These are phyloP conservation scores for Brachionus sp. DNA, from an alignment of 1,140 invertebrate genomes.

Conservation along the genomic window DNA sequence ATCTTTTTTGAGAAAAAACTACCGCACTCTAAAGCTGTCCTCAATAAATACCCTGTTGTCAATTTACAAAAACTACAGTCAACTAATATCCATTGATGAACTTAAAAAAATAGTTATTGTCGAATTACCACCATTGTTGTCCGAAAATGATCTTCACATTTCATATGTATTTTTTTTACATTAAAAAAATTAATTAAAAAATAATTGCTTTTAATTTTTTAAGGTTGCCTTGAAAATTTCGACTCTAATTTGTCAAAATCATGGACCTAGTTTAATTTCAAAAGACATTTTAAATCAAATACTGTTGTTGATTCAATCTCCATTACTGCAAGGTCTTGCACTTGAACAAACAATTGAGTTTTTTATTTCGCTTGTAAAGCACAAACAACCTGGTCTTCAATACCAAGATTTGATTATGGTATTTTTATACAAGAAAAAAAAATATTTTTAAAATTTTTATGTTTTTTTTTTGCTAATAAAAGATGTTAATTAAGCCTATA, in stretches of 20 bases:
- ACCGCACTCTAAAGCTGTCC: slow-evolving; percentile 84
- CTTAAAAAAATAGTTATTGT: slow-evolving; percentile 70
- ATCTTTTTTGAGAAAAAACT: slow-evolving; percentile 92
- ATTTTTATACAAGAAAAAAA: background rate
- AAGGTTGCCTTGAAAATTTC: slow-evolving; percentile 61
- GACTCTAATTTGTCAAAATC: slow-evolving; percentile 60
- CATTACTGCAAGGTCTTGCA: slow-evolving; percentile 78
- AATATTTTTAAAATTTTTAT: background rate
- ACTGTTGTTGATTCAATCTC: slow-evolving; percentile 78
- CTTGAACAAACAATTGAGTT: slow-evolving; percentile 83
- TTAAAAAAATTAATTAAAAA: background rate
- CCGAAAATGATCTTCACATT: slow-evolving; percentile 89
- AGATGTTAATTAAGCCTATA: slow-evolving; percentile 59
- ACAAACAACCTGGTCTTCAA: slow-evolving; percentile 72
- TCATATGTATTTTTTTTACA: slow-evolving; percentile 69
- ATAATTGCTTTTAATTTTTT: slow-evolving; percentile 47
- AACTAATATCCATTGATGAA: slow-evolving; percentile 61
- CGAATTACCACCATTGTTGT: slow-evolving; percentile 82
- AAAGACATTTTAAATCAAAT: slow-evolving; percentile 75
- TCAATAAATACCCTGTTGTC: slow-evolving; percentile 86
- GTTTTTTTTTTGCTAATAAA: slow-evolving; percentile 46
- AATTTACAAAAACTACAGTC: slow-evolving; percentile 77
- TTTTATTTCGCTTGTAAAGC: slow-evolving; percentile 79
- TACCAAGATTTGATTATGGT: slow-evolving; percentile 71
- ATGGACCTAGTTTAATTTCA: slow-evolving; percentile 58